Conservation (phyloP, 2,797 vertebrate genomes). For the Typhlichthys eigenmanni region DNA sequence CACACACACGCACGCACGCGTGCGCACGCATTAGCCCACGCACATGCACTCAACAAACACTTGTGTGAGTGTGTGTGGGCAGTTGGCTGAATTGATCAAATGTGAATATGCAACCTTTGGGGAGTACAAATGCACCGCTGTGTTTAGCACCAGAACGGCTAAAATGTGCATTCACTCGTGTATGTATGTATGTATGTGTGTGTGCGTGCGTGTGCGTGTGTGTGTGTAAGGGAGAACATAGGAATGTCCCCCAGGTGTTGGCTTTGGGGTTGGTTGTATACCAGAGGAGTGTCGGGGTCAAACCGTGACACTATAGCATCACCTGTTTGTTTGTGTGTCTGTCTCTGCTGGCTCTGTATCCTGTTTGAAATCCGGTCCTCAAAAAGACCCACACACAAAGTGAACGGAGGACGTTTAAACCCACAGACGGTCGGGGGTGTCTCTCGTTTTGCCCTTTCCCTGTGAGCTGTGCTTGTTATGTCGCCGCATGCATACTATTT, state of each 20-base stretch:
- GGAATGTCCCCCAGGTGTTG: constrained; percentile 47
- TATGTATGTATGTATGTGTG: constrained; percentile 43
- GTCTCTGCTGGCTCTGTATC: constrained; percentile 19
- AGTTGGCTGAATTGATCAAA: constrained; percentile 71
- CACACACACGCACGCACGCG: constrained; percentile 4
- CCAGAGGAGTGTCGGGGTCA: constrained; percentile 35
- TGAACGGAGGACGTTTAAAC: constrained; percentile 36
- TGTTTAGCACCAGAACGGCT: constrained; percentile 69
- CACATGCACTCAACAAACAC: constrained; percentile 68
- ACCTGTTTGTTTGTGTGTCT: constrained; percentile 25
- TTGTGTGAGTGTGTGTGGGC: constrained; percentile 66
- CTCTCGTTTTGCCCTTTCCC: constrained; percentile 33
- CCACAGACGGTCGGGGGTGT: constrained; percentile 41
- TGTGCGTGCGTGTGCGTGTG: constrained; percentile 46
- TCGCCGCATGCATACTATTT: constrained; percentile 1
- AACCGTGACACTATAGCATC: constrained; percentile 22
- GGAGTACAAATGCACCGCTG: constrained; percentile 63
- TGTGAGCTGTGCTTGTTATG: constrained; percentile 30
- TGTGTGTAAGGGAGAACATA: constrained; percentile 12
- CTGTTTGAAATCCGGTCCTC: neutral
- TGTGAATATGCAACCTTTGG: constrained; percentile 66
- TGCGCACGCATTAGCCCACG: constrained; percentile 48
- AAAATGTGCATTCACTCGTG: constrained; percentile 52
- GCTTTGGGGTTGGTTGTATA: constrained; percentile 34
- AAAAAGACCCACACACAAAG: constrained; percentile 14